These are phyloP conservation scores for Phataginus tricuspis DNA, from an alignment of 2,797 vertebrate species.

Conservation along the genomic window DNA sequence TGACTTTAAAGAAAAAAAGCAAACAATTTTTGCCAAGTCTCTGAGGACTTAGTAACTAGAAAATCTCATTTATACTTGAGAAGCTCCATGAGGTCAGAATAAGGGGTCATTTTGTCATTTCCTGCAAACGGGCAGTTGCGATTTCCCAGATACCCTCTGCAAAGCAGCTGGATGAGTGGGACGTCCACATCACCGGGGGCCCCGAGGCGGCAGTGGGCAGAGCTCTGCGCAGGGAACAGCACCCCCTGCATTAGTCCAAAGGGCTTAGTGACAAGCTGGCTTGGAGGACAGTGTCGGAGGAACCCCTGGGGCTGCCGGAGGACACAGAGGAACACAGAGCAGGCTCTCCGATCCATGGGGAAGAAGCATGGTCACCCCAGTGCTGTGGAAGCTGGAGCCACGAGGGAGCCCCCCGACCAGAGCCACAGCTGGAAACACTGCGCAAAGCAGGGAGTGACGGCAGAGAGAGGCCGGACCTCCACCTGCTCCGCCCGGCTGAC, in stretches of 20 bases:
- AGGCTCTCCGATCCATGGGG: neutral
- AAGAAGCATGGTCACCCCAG: neutral
- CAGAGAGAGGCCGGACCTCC: neutral
- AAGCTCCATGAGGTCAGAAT: neutral
- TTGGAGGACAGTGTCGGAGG: neutral
- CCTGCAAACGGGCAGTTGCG: no score
- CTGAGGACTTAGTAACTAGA: neutral
- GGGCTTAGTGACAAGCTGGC: neutral
- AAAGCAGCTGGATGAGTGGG: accelerated
- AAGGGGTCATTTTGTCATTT: no score
- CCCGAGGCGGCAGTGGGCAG: neutral
- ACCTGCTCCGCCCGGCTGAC: neutral
- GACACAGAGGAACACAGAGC: neutral
- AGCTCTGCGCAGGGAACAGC: neutral
- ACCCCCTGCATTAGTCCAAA: accelerated
- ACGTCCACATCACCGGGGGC: accelerated
- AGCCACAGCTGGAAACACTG: neutral
- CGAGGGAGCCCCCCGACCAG: neutral
- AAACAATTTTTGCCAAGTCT: neutral
- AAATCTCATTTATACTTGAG: neutral
- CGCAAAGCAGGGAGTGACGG: neutral
- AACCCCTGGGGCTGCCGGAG: neutral
- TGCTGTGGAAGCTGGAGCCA: neutral
- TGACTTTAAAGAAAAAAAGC: neutral
- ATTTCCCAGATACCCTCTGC: neutral